These are phyloP conservation scores for Bibio marci DNA, from an alignment of 2,888 invertebrate species.

Conservation along the genomic window DNA sequence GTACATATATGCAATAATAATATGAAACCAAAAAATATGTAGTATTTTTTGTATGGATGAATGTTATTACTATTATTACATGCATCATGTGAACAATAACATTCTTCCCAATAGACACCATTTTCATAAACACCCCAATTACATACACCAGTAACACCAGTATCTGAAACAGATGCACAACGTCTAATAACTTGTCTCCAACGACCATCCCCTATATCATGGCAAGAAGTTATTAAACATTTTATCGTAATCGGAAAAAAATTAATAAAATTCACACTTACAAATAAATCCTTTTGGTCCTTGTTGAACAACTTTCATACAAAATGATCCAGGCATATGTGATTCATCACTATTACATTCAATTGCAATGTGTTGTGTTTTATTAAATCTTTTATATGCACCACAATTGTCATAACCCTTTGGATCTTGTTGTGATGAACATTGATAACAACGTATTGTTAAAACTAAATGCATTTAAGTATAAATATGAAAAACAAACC, in stretches of 20 bases:
- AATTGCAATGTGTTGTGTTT: conserved; percentile 67
- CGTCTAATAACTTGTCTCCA: conserved; percentile 83
- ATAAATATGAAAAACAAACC: too few species aligned
- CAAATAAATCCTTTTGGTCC: conserved; percentile 89
- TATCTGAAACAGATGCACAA: conserved; percentile 70
- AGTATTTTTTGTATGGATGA: too few species aligned
- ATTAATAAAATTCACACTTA: conserved; percentile 36
- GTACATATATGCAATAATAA: too few species aligned
- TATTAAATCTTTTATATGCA: conserved; percentile 72
- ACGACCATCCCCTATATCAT: conserved; percentile 74
- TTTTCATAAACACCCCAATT: conserved; percentile 93
- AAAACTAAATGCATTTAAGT: too few species aligned
- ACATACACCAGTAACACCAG: conserved; percentile 86
- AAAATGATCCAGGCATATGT: conserved; percentile 86
- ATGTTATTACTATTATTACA: conserved; percentile 41
- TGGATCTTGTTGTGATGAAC: conserved; percentile 70
- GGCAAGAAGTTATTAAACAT: background rate
- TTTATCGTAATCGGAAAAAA: background rate
- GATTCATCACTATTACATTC: conserved; percentile 92
- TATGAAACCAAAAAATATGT: too few species aligned
- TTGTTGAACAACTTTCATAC: conserved; percentile 88
- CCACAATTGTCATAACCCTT: conserved; percentile 77
- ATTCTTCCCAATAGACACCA: conserved; percentile 93
- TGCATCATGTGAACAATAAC: conserved; percentile 83
- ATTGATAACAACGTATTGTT: conserved; percentile 64